Conservation (phyloP, 2,797 vertebrate species). For the Pangasius djambal region DNA sequence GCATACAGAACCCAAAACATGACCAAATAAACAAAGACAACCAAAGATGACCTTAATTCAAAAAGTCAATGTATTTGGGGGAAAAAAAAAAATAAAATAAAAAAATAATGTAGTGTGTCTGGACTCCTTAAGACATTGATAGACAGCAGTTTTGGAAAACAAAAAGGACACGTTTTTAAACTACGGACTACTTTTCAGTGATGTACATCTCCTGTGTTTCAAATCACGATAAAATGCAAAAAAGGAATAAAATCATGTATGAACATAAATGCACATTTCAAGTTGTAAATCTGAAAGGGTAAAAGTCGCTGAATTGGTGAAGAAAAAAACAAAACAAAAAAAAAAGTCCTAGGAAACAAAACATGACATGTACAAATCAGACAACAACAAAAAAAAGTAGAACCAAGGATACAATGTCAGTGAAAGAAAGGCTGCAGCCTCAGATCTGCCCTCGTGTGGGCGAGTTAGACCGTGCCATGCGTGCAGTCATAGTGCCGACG, state of each 20-base stretch:
- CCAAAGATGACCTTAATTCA: slow-evolving; percentile 57
- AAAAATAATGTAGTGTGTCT: slow-evolving; percentile 49
- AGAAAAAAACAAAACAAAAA: slow-evolving; percentile 11
- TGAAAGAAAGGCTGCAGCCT: slow-evolving; percentile 53
- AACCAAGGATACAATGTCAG: slow-evolving; percentile 52
- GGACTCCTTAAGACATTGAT: slow-evolving; percentile 58
- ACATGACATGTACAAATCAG: slow-evolving; percentile 51
- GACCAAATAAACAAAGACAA: slow-evolving; percentile 55
- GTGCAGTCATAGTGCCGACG: slow-evolving; percentile 64
- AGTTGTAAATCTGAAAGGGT: slow-evolving; percentile 42
- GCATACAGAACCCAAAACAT: slow-evolving; percentile 58
- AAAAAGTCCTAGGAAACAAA: slow-evolving; percentile 48
- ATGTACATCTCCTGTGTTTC: slow-evolving; percentile 33
- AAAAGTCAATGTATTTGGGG: slow-evolving; percentile 48
- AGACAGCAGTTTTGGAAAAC: slow-evolving; percentile 44
- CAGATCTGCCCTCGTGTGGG: slow-evolving; percentile 58
- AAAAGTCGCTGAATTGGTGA: slow-evolving; percentile 19
- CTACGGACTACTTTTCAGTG: slow-evolving; percentile 1
- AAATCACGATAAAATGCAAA: slow-evolving; percentile 28
- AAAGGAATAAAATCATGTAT: slow-evolving; percentile 30
- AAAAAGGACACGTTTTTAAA: slow-evolving; percentile 3
- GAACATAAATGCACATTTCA: slow-evolving; percentile 46
- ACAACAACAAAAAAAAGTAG: slow-evolving; percentile 39
- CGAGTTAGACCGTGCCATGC: slow-evolving; percentile 45
- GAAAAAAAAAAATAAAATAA: slow-evolving; percentile 43